phyloP scores from a whole-genome alignment of 2,797 vertebrate species.

The Peromyscus attwateri region DNA sequence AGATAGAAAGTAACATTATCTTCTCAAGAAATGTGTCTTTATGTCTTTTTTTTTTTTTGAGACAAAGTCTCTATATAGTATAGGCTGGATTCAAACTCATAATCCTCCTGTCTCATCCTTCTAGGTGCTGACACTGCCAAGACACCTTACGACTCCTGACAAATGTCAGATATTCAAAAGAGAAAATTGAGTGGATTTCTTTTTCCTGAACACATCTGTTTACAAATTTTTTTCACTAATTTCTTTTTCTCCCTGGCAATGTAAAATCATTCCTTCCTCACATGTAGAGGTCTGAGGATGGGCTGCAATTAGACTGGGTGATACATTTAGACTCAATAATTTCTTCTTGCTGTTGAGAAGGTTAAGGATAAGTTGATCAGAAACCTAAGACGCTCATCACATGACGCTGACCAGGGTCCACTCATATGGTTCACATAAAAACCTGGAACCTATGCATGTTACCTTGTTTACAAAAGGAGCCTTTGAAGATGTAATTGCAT shows the following conservation, averaged over 20 bases:
- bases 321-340: background rate
- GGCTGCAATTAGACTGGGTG: background rate
- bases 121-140: background rate
- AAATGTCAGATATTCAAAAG: background rate
- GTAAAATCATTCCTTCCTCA: background rate
- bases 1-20: background rate
- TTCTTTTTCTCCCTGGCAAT: background rate
- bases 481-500: constrained; percentile 11
- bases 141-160: background rate
- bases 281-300: background rate
- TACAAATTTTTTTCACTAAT: background rate
- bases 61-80: background rate
- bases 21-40: background rate
- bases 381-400: background rate
- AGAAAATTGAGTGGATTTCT: background rate
- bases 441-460: background rate
- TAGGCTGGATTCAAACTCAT: background rate
- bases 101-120: background rate
- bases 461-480: constrained; percentile 23
- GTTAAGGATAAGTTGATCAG: background rate
- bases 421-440: constrained; percentile 21
- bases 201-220: background rate
- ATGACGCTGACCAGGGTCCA: background rate
- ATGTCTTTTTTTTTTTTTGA: background rate
- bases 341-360: background rate